Evolutionary conservation across 2,113 vertebrate genomes (phyloP), one percentile per base, ranked within the genome.

Genomic region (Pelodiscus sinensis): DNA sequence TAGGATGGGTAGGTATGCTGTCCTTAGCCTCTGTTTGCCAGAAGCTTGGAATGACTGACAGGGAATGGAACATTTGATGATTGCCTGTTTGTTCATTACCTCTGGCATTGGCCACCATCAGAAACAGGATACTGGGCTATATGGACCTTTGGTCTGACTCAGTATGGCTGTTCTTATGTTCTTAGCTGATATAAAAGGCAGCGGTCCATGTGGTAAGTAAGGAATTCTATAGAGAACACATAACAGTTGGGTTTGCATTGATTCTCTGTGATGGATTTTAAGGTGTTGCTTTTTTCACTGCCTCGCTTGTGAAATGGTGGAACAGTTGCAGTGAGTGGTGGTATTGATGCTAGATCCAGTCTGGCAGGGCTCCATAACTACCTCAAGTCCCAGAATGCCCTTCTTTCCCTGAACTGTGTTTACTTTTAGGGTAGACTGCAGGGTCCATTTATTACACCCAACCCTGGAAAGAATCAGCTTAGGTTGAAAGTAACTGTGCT

Each of bases 321-420:
- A 25, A 54, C 0, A 2, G n/a, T 52, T 68, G 13, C 29, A 38
- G 78, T 7, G 62, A 62, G 35, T 4, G 21, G 51, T 73, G 13
- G 25, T 6, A 57, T 1, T 0, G 1, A n/a, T 29, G 55, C 10
- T 87, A 52, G 77, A 89, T 68, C 21, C 15, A 21, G 5, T 1
- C 16, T 82, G n/a, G 2, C 6, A 88, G 35, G 56, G 4, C 6
- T 86, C 58, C 0, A 0, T 14, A 60, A 38, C 0, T 14, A 10
- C 14, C 5, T 3, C 7, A 22, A 29, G 16, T 25, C 24, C 57
- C 22, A 1, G 24, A 81, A 27, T 57, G 31, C 2, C 12, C 3
- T 86, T 5, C 4, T 14, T 22, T 56, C 35, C 9, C 3, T 21
- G 2, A 22, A 52, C 25, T 89, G 56, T 93, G 71, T 44, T 75